Percentiles rank a stretch among this genome's conserved stretches.
Conservation (phyloP, 2,888 invertebrate species). For the Phengaris alcon region DNA sequence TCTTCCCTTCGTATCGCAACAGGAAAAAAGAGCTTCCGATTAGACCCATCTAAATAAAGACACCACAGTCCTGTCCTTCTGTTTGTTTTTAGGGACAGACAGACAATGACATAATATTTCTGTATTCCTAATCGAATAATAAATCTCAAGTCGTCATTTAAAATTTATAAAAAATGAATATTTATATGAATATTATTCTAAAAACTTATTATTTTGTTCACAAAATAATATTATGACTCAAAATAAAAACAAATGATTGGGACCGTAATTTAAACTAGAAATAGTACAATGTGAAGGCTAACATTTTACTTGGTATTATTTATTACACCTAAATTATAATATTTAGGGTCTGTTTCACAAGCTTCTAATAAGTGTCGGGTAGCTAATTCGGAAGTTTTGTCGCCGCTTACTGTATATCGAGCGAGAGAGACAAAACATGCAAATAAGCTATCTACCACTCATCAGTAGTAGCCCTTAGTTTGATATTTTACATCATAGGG, state of each 20-base stretch:
- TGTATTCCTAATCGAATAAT: too few species aligned
- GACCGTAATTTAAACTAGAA: neutral
- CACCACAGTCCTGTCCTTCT: neutral
- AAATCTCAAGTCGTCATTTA: too few species aligned
- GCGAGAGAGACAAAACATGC: too few species aligned
- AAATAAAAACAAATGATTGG: neutral
- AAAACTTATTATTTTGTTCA: neutral
- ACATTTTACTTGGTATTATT: neutral
- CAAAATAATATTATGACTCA: neutral
- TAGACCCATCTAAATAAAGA: slow-evolving; percentile 4
- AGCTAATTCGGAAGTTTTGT: too few species aligned
- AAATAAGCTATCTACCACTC: too few species aligned
- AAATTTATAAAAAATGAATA: neutral
- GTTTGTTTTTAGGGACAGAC: neutral
- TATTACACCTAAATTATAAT: neutral
- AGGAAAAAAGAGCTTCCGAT: neutral
- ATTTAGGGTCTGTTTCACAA: too few species aligned
- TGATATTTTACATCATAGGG: too few species aligned
- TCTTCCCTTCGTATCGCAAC: too few species aligned
- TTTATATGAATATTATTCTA: neutral
- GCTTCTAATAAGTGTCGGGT: too few species aligned
- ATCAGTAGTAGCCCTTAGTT: too few species aligned
- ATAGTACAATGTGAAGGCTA: neutral
- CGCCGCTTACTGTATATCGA: too few species aligned
- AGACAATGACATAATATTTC: too few species aligned